These are phyloP conservation scores for Drosophila borborema DNA, from an alignment of 2,888 invertebrate species.

Conservation along the genomic window DNA sequence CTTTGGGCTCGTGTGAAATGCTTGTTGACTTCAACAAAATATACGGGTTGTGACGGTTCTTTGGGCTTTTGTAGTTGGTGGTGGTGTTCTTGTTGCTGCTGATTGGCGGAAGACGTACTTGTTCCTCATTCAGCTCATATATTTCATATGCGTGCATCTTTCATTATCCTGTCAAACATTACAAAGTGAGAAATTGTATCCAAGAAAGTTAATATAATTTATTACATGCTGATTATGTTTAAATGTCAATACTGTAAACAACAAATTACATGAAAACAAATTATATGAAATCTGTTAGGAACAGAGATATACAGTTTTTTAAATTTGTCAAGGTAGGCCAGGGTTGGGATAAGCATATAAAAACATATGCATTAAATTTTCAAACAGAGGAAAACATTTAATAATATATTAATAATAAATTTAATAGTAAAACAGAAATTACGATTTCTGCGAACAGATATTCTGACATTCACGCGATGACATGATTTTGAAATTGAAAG, in stretches of 20 bases:
- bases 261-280: neutral
- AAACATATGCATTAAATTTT: neutral
- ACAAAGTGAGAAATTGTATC: constrained; percentile 43
- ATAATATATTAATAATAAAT: neutral
- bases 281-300: neutral
- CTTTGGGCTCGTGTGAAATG: constrained; percentile 3
- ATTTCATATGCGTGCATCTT: constrained; percentile 85
- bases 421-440: neutral
- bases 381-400: neutral
- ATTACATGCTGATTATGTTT: neutral
- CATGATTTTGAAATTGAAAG: neutral
- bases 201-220: neutral
- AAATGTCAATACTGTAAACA: neutral
- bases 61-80: constrained; percentile 14
- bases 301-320: neutral
- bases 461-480: neutral
- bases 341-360: neutral
- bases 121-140: constrained; percentile 82
- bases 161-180: constrained; percentile 67
- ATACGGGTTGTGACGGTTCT: constrained; percentile 2
- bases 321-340: too few relatives aligned
- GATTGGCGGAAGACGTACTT: constrained; percentile 80
- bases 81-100: constrained; percentile 31
- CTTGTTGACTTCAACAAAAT: constrained; percentile 6
- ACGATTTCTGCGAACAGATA: neutral